Evolutionary conservation across 2,888 invertebrate genomes (phyloP).

Genomic region (Andrena flavipes): DNA sequence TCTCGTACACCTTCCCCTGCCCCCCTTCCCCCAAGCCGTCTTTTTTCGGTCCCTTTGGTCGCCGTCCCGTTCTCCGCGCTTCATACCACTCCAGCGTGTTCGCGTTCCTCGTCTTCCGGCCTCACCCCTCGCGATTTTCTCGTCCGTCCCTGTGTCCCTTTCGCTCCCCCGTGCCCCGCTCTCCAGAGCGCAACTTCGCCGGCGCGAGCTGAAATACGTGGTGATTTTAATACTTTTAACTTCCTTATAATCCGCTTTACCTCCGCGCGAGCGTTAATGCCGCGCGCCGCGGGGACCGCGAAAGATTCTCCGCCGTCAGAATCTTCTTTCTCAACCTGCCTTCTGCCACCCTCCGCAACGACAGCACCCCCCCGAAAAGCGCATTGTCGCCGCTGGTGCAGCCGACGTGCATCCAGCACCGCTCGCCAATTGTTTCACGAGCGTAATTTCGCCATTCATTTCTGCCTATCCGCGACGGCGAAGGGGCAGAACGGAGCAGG

Average conservation of each 20-base stretch:
- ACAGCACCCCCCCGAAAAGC: slow-evolving; percentile 7
- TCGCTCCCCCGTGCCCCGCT: not conserved
- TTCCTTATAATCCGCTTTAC: slow-evolving; percentile 82
- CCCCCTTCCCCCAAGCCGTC: slow-evolving; percentile 21
- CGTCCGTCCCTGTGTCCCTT: slow-evolving; percentile 16
- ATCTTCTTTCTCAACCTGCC: slow-evolving; percentile 15
- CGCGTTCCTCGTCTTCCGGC: slow-evolving; percentile 59
- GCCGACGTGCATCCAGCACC: slow-evolving; percentile 32
- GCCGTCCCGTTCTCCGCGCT: slow-evolving; percentile 56
- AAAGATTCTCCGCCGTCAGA: slow-evolving; percentile 10
- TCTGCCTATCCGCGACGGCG: slow-evolving; percentile 18
- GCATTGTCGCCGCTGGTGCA: slow-evolving; percentile 27
- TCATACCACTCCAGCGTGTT: slow-evolving; percentile 59
- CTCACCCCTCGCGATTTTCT: slow-evolving; percentile 21
- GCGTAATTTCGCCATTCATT: slow-evolving; percentile 67
- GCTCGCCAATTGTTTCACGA: slow-evolving; percentile 44
- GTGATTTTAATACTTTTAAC: slow-evolving; percentile 84
- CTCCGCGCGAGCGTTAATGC: slow-evolving; percentile 60
- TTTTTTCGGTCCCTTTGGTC: slow-evolving; percentile 58
- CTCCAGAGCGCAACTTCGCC: slow-evolving; percentile 38
- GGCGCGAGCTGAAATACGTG: slow-evolving; percentile 77
- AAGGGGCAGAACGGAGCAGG: slow-evolving; percentile 3
- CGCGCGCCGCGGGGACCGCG: slow-evolving; percentile 25
- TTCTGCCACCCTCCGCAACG: not conserved
- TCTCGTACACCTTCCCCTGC: slow-evolving; percentile 20